Evolutionary conservation across 2,888 invertebrate species (phyloP), one percentile per base, ranked within the genome.

Genomic region (Luperina testacea): DNA sequence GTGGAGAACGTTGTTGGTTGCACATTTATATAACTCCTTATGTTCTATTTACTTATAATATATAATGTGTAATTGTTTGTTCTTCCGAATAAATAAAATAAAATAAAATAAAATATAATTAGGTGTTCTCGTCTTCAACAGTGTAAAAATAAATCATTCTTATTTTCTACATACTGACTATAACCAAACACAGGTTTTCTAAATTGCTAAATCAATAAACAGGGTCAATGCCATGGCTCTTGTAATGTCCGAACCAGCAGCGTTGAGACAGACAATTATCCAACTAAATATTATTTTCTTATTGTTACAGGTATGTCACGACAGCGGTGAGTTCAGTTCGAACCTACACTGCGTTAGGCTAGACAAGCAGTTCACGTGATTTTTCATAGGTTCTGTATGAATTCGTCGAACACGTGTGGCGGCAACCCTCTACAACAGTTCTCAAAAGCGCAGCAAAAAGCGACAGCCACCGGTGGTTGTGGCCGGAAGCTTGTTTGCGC

Each of bases 271-370:
- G 32, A 67, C 13, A n/a, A 17, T n/a, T 20, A 48, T 65, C 20
- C 15, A 45, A 38, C 24, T 64, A 65, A 75, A 59, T n/a, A 51
- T 11, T 20, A 9, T 61, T 75, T 72, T 75, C 0, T n/a, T 72
- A 17, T 83, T 83, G 80, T 83, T 83, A 32, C 83, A 83, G 83
- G 83, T 83, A 83, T 20, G 80, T 57, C 11, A 74, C 9, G 17
- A 27, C n/a, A 45, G n/a, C n/a, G 15, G 32, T 20, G 17, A 24
- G 32, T 7, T 8, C 61, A 17, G 32, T 42, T 11, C 20, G 8
- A 4, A 15, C 15, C 9, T 27, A 38, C 17, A 15, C 17, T 24
- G 24, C 17, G 57, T 24, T 24, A 57, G 24, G 9, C 24, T 9
- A 57, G 24, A 24, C 24, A 57, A 57, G 24, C 24, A 57, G 57